phyloP scores from a whole-genome alignment of 2,888 invertebrate species.

The Philopedon plagiatum region DNA sequence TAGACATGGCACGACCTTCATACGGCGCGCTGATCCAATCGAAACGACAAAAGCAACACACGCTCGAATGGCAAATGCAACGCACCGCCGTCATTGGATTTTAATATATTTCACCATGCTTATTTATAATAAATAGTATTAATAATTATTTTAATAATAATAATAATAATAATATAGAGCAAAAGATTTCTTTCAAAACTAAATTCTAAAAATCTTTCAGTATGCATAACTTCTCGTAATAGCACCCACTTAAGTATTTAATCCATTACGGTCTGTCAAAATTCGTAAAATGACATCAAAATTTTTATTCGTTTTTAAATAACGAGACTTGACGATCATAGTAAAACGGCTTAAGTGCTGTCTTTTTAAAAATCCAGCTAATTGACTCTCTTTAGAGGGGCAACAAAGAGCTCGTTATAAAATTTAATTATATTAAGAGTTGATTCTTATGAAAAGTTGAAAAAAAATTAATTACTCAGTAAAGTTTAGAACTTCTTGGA shows the following conservation, averaged over 20 bases:
- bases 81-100: no score
- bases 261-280: neutral
- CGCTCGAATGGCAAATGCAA: no score
- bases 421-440: slow-evolving; percentile 25
- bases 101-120: no score
- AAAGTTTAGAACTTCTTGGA: neutral
- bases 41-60: no score
- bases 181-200: no score
- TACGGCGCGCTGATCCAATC: no score
- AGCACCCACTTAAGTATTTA: neutral
- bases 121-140: no score
- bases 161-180: no score
- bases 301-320: slow-evolving; percentile 1
- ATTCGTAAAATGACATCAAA: neutral
- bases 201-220: no score
- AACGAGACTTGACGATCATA: neutral
- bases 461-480: slow-evolving; percentile 13
- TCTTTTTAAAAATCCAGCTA: slow-evolving; percentile 10
- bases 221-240: no score
- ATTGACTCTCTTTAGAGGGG: neutral
- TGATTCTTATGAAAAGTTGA: slow-evolving; percentile 12
- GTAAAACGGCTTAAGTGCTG: neutral
- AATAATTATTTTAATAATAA: no score
- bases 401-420: slow-evolving; percentile 22
- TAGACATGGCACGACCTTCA: no score